These are phyloP conservation scores for Bujurquina vittata DNA, from an alignment of 2,113 vertebrate genomes.

Conservation along the genomic window DNA sequence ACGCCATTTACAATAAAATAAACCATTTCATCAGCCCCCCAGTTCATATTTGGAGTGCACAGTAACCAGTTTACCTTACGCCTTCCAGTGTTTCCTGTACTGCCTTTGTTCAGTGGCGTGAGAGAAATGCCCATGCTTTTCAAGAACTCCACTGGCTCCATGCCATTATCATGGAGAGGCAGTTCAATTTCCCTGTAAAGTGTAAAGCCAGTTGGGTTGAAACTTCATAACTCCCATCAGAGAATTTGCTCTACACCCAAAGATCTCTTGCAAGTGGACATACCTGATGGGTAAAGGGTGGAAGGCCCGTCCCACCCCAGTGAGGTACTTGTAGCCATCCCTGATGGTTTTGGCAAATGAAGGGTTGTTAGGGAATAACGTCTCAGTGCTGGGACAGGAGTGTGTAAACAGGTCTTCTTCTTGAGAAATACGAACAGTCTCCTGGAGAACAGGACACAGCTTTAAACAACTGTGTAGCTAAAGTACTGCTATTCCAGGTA, in stretches of 20 bases:
- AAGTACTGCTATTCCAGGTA: not conserved
- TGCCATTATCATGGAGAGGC: slow-evolving; percentile 77
- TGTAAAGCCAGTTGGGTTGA: slow-evolving; percentile 2
- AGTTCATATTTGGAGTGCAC: not conserved
- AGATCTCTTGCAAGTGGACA: not conserved
- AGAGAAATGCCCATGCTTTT: slow-evolving; percentile 85
- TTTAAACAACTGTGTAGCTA: not conserved
- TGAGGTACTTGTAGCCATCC: slow-evolving; percentile 85
- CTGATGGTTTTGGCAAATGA: slow-evolving; percentile 84
- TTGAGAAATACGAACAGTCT: slow-evolving; percentile 20
- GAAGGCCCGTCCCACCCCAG: slow-evolving; percentile 77
- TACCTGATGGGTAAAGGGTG: slow-evolving; percentile 73
- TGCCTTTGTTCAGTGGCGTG: slow-evolving; percentile 73
- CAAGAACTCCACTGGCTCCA: slow-evolving; percentile 84
- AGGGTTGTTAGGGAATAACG: slow-evolving; percentile 85
- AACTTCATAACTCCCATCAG: not conserved
- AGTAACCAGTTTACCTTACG: slow-evolving; percentile 44
- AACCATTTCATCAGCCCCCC: not conserved
- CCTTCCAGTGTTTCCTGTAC: slow-evolving; percentile 4
- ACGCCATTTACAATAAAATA: not conserved
- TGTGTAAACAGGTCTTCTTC: slow-evolving; percentile 80
- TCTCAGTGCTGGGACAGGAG: slow-evolving; percentile 83
- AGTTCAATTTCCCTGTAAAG: slow-evolving; percentile 79
- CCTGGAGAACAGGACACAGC: slow-evolving; percentile 33
- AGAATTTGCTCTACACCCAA: not conserved